phyloP scores from a whole-genome alignment of 2,797 vertebrate species.

The Yasuhikotakia modesta region DNA sequence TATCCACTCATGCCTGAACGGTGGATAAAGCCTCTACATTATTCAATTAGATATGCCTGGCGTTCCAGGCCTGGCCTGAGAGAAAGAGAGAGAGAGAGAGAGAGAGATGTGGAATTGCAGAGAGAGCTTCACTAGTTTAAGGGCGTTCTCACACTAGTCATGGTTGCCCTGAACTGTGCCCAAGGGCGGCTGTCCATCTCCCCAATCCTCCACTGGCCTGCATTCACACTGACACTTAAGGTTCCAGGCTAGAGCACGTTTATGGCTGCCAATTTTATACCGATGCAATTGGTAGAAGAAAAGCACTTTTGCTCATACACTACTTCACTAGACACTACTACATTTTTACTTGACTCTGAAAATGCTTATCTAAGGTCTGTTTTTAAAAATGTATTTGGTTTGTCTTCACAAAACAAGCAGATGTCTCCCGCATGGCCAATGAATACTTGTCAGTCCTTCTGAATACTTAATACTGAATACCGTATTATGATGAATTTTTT shows the following conservation, averaged over 20 bases:
- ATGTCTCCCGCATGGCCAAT: not conserved
- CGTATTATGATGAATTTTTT: too few relatives aligned
- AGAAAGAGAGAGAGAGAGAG: too few relatives aligned
- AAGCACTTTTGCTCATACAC: too few relatives aligned
- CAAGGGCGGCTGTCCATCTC: too few relatives aligned
- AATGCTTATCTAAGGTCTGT: conserved; percentile 62
- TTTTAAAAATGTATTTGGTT: conserved; percentile 54
- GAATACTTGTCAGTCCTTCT: not conserved
- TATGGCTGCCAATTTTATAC: too few relatives aligned
- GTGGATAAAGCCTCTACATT: conserved; percentile 74
- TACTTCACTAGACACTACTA: too few relatives aligned
- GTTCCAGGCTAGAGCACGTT: too few relatives aligned
- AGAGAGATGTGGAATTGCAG: conserved; percentile 47
- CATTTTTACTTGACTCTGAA: not conserved
- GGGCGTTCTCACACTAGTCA: not conserved
- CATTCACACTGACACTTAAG: too few relatives aligned
- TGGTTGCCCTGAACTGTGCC: not conserved
- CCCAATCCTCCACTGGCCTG: conserved; percentile 64
- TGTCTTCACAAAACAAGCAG: not conserved
- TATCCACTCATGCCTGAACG: conserved; percentile 77
- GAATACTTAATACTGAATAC: not conserved
- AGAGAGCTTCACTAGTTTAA: conserved; percentile 11
- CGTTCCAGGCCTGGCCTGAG: conserved; percentile 55
- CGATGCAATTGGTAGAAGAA: too few relatives aligned
- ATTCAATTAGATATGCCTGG: conserved; percentile 70